Base-by-base conservation (phyloP, 2,113 vertebrate genomes). In the Rhodinocichla rosea region DNA sequence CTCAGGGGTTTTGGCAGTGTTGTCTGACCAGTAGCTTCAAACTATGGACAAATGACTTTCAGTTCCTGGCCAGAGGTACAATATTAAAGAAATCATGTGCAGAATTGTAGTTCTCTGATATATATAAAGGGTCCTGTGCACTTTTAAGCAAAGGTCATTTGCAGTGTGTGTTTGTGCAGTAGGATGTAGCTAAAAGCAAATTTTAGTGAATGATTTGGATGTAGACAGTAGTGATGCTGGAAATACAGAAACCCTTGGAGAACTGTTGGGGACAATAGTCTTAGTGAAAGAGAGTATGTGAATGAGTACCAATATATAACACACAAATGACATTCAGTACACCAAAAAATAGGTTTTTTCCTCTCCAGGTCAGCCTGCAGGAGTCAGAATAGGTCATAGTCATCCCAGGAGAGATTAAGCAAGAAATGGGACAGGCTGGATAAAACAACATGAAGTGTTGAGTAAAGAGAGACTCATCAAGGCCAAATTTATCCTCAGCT, bases 401-500 rank as follows among this genome's bases (percentile, higher is more conserved):
- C 28, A 70, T 63, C 35, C 32, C 37, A 44, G 39, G 27, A 82
- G 44, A 68, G 80, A 74, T 68, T 91, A 96, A 73, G 77, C 70
- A 95, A 96, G 90, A 78, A 93, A 92, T 74, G 70, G 20, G 55
- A 56, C 83, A 88, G 69, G 17, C 37, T 63, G 33, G 55, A 59
- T 83, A 50, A 90, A 96, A 24, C 76, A 80, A n/a, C 59, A 56
- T 60, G 71, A 85, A 62, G 52, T 83, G 75, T 93, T 97, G 93
- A 95, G 85, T 95, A 92, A 95, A 87, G 94, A 55, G 60, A 92
- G 75, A 93, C 42, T 96, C 92, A 93, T 60, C 12, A 3, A 88
- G 82, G 71, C 75, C 93, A 90, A 83, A 88, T 95, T 83, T 94
- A 93, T 90, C 82, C 85, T 91, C 60, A 69, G 30, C 71, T 90